Evolutionary conservation across 2,113 vertebrate genomes (phyloP).

Genomic region (Melanostigma gelatinosum): DNA sequence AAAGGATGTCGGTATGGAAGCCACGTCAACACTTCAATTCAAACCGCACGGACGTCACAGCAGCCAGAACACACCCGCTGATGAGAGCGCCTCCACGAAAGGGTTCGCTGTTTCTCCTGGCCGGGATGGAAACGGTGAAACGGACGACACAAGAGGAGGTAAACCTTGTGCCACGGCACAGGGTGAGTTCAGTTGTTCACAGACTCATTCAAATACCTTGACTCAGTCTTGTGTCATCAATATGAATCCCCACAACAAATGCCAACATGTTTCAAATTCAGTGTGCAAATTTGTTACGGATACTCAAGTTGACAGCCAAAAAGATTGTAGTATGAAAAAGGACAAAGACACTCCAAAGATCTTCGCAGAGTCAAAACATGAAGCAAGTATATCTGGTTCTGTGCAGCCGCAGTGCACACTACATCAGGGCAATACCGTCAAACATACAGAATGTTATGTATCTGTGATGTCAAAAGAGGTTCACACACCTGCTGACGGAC

Average conservation of each 20-base stretch:
- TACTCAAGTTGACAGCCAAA: conserved; percentile 14
- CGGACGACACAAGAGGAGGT: not conserved
- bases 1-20: not conserved
- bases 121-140: conserved; percentile 7
- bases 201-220: conserved; percentile 1
- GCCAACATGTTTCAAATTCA: conserved; percentile 6
- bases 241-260: conserved; percentile 38
- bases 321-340: conserved; percentile 2
- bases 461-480: conserved; percentile 28
- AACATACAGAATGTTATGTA: conserved; percentile 1
- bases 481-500: conserved; percentile 3
- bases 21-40: conserved; percentile 11
- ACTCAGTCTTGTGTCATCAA: conserved; percentile 35
- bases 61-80: not conserved
- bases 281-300: conserved; percentile 6
- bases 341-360: conserved; percentile 2
- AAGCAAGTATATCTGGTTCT: conserved; percentile 11
- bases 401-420: not conserved
- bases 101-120: not conserved
- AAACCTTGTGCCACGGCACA: conserved; percentile 5
- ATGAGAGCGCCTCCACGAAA: not conserved
- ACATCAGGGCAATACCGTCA: conserved; percentile 13
- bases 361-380: not conserved
- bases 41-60: not conserved
- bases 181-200: conserved; percentile 3